Percentiles rank a stretch among this genome's conserved stretches.
Evolutionary conservation across 1,140 invertebrate species (phyloP).

Genomic region (Artemia franciscana): DNA sequence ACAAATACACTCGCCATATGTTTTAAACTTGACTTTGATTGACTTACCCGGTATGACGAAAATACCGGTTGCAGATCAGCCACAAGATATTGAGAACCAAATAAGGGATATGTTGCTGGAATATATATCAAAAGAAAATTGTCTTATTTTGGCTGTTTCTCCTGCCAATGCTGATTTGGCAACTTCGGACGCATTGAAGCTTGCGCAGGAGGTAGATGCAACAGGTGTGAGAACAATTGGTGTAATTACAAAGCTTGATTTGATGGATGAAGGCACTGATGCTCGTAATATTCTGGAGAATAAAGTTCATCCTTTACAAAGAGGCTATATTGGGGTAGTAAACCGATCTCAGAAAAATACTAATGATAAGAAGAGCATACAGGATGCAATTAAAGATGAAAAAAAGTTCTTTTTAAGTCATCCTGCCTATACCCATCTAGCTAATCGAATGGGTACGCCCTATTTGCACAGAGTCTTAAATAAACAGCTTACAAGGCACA

Average conservation of each 20-base stretch:
- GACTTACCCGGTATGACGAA: constrained; percentile 86
- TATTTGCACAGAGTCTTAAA: too few species aligned
- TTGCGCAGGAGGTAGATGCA: too few species aligned
- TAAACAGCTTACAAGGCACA: too few species aligned
- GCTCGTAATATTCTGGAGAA: constrained; percentile 15
- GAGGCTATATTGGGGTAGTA: constrained; percentile 9
- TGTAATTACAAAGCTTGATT: constrained; percentile 16
- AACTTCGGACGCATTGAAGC: too few species aligned
- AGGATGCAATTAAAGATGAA: too few species aligned
- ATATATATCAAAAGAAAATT: constrained; percentile 77
- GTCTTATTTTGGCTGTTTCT: too few species aligned
- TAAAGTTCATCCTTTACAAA: constrained; percentile 9
- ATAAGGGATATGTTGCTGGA: constrained; percentile 84
- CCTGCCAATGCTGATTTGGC: too few species aligned
- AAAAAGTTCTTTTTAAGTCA: too few species aligned
- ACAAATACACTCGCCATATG: constrained; percentile 91
- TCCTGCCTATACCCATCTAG: too few species aligned
- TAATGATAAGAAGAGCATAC: too few species aligned
- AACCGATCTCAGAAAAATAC: too few species aligned
- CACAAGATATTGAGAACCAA: constrained; percentile 71
- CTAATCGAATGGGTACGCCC: too few species aligned
- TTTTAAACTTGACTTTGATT: constrained; percentile 79
- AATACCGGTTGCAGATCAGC: constrained; percentile 85
- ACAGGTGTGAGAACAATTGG: constrained; percentile 16
- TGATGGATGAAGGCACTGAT: constrained; percentile 16